Conservation (phyloP, 2,113 vertebrate species). For the Pterocles burchelli region DNA sequence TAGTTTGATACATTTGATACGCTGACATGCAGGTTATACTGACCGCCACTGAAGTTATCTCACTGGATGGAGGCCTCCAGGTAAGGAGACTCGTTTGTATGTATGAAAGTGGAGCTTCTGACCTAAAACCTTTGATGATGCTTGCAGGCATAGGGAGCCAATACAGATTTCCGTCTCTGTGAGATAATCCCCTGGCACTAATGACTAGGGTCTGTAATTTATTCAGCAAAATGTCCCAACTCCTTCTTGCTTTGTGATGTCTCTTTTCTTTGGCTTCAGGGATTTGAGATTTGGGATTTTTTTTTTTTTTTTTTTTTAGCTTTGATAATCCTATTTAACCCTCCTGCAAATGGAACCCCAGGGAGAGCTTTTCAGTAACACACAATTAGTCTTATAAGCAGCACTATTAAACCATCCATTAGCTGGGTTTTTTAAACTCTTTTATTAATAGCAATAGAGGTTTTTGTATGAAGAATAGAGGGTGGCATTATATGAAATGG, state of each 20-base stretch:
- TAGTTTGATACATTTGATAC: not conserved
- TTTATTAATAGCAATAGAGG: constrained; percentile 20
- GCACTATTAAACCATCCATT: constrained; percentile 50
- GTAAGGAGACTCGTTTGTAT: not conserved
- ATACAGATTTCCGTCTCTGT: not conserved
- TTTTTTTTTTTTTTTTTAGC: not conserved
- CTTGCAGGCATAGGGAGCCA: not conserved
- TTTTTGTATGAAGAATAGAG: constrained; percentile 25
- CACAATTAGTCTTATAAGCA: constrained; percentile 52
- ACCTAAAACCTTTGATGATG: not conserved
- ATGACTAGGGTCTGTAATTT: constrained; percentile 6
- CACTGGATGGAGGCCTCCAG: not conserved
- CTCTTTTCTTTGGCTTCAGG: not conserved
- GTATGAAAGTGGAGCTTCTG: not conserved
- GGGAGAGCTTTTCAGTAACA: constrained; percentile 38
- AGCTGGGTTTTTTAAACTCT: not conserved
- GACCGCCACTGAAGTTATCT: not conserved
- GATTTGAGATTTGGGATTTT: not conserved
- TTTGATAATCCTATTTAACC: constrained; percentile 43
- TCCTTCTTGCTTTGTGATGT: not conserved
- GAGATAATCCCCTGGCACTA: not conserved
- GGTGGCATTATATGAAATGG: not conserved
- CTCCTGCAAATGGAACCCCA: constrained; percentile 3
- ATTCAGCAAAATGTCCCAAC: not conserved
- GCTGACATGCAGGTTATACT: not conserved